Evolutionary conservation across 92 coral and sea anemone species (phyloP), one percentile per base, ranked within the genome.

Genomic region (Palythoa caribaeorum): DNA sequence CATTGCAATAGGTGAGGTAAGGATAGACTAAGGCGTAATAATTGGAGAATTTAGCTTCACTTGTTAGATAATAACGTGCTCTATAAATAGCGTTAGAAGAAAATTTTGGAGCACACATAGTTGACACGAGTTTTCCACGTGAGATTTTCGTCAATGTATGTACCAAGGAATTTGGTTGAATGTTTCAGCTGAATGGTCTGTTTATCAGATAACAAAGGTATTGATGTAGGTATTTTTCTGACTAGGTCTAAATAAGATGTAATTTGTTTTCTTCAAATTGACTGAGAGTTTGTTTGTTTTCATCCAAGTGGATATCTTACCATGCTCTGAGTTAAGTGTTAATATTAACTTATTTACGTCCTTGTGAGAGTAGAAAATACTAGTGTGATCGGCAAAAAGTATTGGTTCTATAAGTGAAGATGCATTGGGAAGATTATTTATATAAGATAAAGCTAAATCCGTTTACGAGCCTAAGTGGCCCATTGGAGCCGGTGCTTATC

Each of bases 1-100:
- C 10, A 51, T 5, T 51, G 10, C 55, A 51, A 51, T 51, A 51
- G 10, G 5, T 5, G 10, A 51, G 44, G 40, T 77, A 77, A 50
- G 85, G 90, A 66, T 87, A 87, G 35, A 87, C 72, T 87, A 76
- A 59, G n/a, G 84, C 36, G 10, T 51, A 51, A 51, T 51, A 51
- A 51, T n/a, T n/a, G 10, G 55, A 51, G 55, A 5, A 5, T 59
- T 77, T 77, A 5, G 84, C 71, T 68, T 40, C 72, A 3, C 51
- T 11, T 48, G 85, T 19, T 87, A 52, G 70, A 17, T 2, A 38
- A 62, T 63, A 87, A 8, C 74, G 55, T 21, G 90, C 79, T 70
- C 77, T 87, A 63, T 63, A 65, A 63, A 87, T 87, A 20, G 57
- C 73, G 2, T 77, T 84, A n/a, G 72, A 17, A 2, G 90, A 84